Base-by-base conservation (phyloP, 1,140 invertebrate species). In the Pemphigus obesinymphae region DNA sequence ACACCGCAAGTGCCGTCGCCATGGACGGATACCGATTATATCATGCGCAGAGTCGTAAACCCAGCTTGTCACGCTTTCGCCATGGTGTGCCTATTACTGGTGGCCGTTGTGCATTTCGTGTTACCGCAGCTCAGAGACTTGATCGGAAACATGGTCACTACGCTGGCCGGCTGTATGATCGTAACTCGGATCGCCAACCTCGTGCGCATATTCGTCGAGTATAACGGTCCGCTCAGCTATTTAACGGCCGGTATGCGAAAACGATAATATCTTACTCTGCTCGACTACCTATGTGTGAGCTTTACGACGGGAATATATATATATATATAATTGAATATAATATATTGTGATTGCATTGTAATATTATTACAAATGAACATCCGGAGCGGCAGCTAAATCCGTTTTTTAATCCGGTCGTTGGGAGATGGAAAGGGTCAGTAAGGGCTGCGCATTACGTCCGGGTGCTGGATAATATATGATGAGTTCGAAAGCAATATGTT, bases 81-180 rank as follows among this genome's bases (percentile, higher is more conserved):
- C 3, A 91, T 95, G 82, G 87, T 91, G 7, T 91, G 92, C 78
- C 91, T 93, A 83, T 85, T 94, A n/a, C 85, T 92, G 1, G 91
- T 94, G 15, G 92, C 93, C 7, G 90, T 95, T n/a, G 90, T 94
- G 78, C 94, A 95, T 85, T 95, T 95, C 86, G 91, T 95, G 23
- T 87, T 95, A 83, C 93, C 93, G n/a, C 94, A 94, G 53, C 88
- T 95, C 66, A 87, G 93, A 84, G 93, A 95, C 88, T 87, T 95
- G 31, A 91, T 93, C 34, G 94, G 94, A 20, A 95, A 95, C 86
- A 94, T 95, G 84, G 90, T 95, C 45, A 94, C 93, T 0, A 94
- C 93, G 48, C 92, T 95, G 84, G 90, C 90, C 61, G 85, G 94
- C 26, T 94, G 93, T 84, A 87, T 95, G 53, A 91, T 94, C 84